These are phyloP conservation scores for Eriocheir sinensis DNA, from an alignment of 1,140 invertebrate genomes.

Conservation along the genomic window DNA sequence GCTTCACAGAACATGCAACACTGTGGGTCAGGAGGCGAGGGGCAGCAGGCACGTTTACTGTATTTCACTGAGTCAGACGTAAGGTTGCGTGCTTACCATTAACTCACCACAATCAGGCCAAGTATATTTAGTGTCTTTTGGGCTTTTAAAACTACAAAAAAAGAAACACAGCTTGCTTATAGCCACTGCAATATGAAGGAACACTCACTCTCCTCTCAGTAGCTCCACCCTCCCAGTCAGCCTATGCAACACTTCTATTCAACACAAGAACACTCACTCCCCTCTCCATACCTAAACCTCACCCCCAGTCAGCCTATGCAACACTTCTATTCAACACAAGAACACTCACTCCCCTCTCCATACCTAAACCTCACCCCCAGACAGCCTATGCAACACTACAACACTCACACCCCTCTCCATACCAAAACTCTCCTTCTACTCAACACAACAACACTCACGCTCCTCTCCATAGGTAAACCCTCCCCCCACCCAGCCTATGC, in stretches of 20 bases:
- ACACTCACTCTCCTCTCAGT: background rate
- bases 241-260: no score
- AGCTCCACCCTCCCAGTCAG: background rate
- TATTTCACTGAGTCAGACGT: background rate
- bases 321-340: no score
- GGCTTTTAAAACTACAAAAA: background rate
- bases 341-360: background rate
- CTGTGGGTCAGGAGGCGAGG: background rate
- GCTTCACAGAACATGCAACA: background rate
- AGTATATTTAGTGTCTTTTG: conserved; percentile 16
- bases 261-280: background rate
- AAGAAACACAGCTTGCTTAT: background rate
- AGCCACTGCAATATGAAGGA: background rate
- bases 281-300: no score
- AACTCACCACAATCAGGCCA: background rate
- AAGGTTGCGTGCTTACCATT: background rate
- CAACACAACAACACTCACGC: no score
- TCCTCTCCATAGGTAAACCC: no score
- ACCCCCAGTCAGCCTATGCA: background rate
- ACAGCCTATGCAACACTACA: no score
- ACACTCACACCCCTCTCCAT: no score
- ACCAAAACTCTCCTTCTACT: no score
- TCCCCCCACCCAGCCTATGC: background rate
- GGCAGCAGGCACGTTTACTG: background rate
- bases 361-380: background rate